Evolutionary conservation across 2,888 invertebrate species (phyloP), one percentile per base, ranked within the genome.

Genomic region (Augiades crinisus): DNA sequence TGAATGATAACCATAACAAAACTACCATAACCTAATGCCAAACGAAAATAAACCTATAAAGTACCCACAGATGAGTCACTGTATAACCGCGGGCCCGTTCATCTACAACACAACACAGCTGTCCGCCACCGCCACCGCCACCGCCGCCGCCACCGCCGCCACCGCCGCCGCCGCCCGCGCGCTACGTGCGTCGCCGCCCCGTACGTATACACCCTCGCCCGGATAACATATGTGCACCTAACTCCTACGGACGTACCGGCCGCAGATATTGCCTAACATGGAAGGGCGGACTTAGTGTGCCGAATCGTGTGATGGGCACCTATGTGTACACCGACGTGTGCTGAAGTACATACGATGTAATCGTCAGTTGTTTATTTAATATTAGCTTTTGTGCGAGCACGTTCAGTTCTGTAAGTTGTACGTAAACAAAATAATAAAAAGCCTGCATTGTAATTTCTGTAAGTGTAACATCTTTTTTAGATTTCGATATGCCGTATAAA

Each of bases 91-190:
- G 59, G 68, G 60, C 65, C 67, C 67, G 63, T 67, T 94, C 91
- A 95, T 94, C 95, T 95, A 92, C 81, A 90, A 82, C 78, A 92
- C 81, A 90, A 82, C 78, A 62, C 54, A 59, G 57, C 54, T 58
- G 60, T 64, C 56, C 60, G 45, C 57, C 56, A 31, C 56, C 60
- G 55, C 47, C 63, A 40, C 64, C 60, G 22, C 54, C 34, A 52
- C 54, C 34, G 53, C 40, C 44, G 36, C 44, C 50, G n/a, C 43
- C 52, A 44, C 17, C 56, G 30, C 49, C 55, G 33, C 51, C 52
- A 47, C 47, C 58, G 54, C 53, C 45, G 27, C 27, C 10, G 5
- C 4, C 27, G 10, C 27, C 40, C 57, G 43, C 40, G 41, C 45
- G 40, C 46, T 17, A 17, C n/a, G n/a, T n/a, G n/a, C 27, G 16